Evolutionary conservation across 2,113 vertebrate genomes (phyloP).

Genomic region (Apeltes quadracus): DNA sequence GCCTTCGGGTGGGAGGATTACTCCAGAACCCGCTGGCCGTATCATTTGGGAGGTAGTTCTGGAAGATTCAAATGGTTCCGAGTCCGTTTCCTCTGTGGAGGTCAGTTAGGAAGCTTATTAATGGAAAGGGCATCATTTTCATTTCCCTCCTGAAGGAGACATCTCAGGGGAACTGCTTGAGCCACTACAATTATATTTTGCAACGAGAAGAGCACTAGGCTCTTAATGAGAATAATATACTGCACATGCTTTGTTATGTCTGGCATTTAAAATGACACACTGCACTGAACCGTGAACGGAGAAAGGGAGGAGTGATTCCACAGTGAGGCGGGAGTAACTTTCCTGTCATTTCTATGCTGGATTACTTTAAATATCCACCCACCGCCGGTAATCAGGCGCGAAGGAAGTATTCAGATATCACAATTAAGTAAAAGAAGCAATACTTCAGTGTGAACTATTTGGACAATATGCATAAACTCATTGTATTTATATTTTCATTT

Average conservation of each 20-base stretch:
- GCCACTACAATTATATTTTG: constrained; percentile 53
- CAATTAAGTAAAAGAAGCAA: not conserved
- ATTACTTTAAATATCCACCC: not conserved
- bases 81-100: constrained; percentile 37
- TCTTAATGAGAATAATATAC: constrained; percentile 49
- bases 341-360: not conserved
- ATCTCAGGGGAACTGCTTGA: constrained; percentile 41
- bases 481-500: not conserved
- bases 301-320: not conserved
- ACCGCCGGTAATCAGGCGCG: not conserved
- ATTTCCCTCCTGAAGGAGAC: constrained; percentile 30
- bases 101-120: constrained; percentile 55
- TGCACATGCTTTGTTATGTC: constrained; percentile 17
- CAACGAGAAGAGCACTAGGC: constrained; percentile 7
- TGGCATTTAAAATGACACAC: constrained; percentile 38
- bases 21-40: constrained; percentile 10
- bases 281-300: constrained; percentile 32
- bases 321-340: not conserved
- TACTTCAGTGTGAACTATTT: not conserved
- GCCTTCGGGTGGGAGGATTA: constrained; percentile 14
- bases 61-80: constrained; percentile 18
- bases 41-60: constrained; percentile 29
- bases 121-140: constrained; percentile 54
- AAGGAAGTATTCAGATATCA: not conserved
- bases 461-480: not conserved